Conservation (phyloP, 2,888 invertebrate genomes). For the Metallyticus violacea region DNA sequence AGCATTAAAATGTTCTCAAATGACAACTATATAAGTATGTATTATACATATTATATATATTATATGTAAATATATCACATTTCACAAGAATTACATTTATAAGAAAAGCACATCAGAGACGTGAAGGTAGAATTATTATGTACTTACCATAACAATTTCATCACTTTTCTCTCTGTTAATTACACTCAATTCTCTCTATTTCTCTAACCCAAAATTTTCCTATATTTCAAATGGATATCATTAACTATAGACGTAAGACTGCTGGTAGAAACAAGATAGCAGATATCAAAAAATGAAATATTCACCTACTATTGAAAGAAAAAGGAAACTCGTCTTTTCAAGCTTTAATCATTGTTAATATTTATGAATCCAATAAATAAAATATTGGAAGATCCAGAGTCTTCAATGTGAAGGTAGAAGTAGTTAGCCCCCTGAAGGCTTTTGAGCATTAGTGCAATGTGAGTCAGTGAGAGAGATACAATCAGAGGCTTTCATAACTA, state of each 20-base stretch:
- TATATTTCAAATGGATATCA: constrained; percentile 9
- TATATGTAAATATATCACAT: not conserved
- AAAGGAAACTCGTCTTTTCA: constrained; percentile 15
- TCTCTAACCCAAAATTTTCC: constrained; percentile 7
- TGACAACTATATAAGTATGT: not conserved
- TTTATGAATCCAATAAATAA: constrained; percentile 11
- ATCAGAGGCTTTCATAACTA: constrained; percentile 11
- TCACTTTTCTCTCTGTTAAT: not conserved
- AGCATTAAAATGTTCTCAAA: not conserved
- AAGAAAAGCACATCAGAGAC: not conserved
- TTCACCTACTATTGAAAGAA: constrained; percentile 1
- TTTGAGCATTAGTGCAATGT: not conserved
- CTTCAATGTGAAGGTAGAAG: constrained; percentile 12
- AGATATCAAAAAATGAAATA: constrained; percentile 5
- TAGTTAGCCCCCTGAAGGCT: constrained; percentile 8
- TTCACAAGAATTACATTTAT: not conserved
- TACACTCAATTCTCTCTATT: constrained; percentile 11
- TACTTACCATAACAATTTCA: not conserved
- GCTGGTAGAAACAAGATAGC: not conserved
- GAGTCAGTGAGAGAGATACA: constrained; percentile 3
- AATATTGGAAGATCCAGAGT: constrained; percentile 17
- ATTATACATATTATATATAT: not conserved
- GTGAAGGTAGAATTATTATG: not conserved
- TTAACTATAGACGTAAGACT: constrained; percentile 16
- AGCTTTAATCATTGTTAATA: constrained; percentile 23